phyloP scores from a whole-genome alignment of 2,113 vertebrate genomes.

The Eira barbara region DNA sequence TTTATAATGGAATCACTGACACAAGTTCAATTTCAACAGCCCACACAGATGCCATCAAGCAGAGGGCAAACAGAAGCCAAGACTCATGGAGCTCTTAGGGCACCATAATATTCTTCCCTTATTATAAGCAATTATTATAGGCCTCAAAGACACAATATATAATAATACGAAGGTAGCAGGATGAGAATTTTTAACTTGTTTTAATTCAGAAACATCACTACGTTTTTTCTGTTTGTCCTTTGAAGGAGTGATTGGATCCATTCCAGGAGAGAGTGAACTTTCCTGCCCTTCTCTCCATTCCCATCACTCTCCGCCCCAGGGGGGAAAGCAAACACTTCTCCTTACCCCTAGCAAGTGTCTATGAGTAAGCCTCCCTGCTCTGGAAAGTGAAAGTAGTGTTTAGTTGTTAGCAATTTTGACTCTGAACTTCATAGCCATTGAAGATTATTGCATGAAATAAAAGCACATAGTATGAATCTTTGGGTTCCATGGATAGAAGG shows the following conservation, averaged over 20 bases:
- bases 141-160: background rate
- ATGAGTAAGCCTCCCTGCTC: background rate
- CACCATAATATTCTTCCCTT: background rate
- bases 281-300: background rate
- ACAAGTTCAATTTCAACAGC: background rate
- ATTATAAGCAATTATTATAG: conserved; percentile 9
- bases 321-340: conserved; percentile 33
- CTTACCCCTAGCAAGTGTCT: background rate
- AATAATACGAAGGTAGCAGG: background rate
- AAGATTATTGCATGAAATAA: background rate
- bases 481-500: background rate
- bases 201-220: background rate
- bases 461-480: background rate
- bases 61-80: background rate
- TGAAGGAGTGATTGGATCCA: background rate
- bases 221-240: conserved; percentile 1
- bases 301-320: background rate
- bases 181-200: background rate
- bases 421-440: background rate
- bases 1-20: background rate
- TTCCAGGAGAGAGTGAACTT: background rate
- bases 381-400: background rate
- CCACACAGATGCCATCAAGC: background rate
- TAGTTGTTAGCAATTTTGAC: background rate
- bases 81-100: rapidly evolving